Conservation (phyloP, 2,113 vertebrate genomes). For the Lipotes vexillifer region DNA sequence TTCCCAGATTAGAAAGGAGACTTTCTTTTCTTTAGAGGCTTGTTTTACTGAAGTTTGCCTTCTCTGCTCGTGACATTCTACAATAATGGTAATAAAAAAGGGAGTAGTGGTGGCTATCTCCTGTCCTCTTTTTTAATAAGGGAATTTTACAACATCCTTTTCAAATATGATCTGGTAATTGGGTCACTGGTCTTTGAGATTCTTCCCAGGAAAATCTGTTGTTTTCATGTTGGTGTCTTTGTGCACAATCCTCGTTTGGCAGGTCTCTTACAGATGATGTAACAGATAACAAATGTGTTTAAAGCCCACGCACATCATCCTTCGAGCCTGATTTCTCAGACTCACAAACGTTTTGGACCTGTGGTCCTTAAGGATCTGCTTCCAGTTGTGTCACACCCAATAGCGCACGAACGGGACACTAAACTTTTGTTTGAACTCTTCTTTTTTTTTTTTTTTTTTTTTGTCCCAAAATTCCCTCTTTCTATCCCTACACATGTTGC, state of each 20-base stretch:
- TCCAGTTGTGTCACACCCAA: not conserved
- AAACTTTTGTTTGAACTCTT: not conserved
- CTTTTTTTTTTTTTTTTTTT: not conserved
- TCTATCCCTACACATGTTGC: not conserved
- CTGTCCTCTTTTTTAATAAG: not conserved
- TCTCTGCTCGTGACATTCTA: not conserved
- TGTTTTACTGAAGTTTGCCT: not conserved
- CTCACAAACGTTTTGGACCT: not conserved
- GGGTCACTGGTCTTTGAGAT: slow-evolving; percentile 25
- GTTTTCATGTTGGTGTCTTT: not conserved
- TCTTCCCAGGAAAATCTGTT: slow-evolving; percentile 42
- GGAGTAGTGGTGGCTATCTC: not conserved
- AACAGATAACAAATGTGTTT: slow-evolving; percentile 7
- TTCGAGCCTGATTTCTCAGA: not conserved
- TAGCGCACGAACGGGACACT: not conserved
- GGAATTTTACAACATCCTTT: slow-evolving; percentile 26
- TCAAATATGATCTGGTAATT: slow-evolving; percentile 48
- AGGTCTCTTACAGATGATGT: not conserved
- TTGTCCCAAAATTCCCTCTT: not conserved
- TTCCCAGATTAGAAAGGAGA: slow-evolving; percentile 36
- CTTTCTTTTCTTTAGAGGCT: slow-evolving; percentile 7
- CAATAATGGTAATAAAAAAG: slow-evolving; percentile 5
- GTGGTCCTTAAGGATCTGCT: not conserved
- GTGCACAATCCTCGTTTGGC: not conserved
- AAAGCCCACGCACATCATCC: not conserved